Percentiles rank a stretch among this genome's conserved stretches.
phyloP scores from a whole-genome alignment of 2,113 vertebrate species.

The Eptesicus fuscus region DNA sequence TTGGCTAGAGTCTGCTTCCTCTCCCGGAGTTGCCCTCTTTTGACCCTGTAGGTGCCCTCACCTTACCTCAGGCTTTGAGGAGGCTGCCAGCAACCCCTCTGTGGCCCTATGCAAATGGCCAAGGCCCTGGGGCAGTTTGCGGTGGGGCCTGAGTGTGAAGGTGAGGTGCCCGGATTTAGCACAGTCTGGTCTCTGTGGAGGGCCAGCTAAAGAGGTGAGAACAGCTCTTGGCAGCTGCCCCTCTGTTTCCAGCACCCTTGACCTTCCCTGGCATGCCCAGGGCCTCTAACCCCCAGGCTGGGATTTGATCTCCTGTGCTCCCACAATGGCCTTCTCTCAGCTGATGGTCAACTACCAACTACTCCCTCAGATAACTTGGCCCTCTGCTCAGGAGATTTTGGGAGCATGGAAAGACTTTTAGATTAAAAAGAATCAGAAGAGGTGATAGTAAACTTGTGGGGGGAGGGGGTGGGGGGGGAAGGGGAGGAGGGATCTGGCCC shows the following conservation, averaged over 20 bases:
- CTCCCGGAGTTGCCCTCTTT: background rate
- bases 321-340: background rate
- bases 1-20: too few species aligned
- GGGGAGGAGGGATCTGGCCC: background rate
- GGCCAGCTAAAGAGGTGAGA: too few species aligned
- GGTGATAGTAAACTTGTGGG: background rate
- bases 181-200: background rate
- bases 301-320: background rate
- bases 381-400: background rate
- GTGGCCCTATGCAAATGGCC: background rate
- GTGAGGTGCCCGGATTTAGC: background rate
- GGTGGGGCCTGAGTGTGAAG: background rate
- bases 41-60: background rate
- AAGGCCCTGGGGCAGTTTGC: background rate
- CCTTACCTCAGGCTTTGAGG: background rate
- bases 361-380: background rate
- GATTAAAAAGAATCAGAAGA: background rate
- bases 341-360: too few species aligned
- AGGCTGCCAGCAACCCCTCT: background rate
- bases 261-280: background rate
- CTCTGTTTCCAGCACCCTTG: background rate
- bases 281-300: fast-evolving
- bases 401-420: background rate
- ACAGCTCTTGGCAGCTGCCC: background rate
- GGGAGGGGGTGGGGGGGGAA: fast-evolving